Evolutionary conservation across 2,888 invertebrate genomes (phyloP).

Genomic region (Eristalis arbustorum): DNA sequence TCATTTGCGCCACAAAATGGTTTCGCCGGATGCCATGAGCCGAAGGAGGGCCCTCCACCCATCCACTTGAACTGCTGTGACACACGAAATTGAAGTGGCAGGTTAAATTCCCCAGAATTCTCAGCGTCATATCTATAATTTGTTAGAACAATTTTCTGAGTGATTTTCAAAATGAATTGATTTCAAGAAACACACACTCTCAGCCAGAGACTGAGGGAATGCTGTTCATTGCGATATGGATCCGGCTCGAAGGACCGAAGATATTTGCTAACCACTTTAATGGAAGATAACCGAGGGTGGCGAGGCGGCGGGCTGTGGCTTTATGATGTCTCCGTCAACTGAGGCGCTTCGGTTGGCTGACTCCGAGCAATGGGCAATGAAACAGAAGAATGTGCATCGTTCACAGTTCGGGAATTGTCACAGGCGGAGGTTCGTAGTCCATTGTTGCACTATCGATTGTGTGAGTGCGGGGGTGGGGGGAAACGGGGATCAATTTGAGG

Average conservation of each 20-base stretch:
- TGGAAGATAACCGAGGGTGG: too few relatives aligned
- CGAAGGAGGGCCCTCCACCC: neutral
- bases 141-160: slow-evolving; percentile 21
- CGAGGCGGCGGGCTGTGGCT: neutral
- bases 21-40: neutral
- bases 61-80: slow-evolving; percentile 12
- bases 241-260: neutral
- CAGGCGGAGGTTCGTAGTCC: neutral
- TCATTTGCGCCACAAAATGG: slow-evolving; percentile 36
- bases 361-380: neutral
- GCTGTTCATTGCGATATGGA: neutral
- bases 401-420: neutral
- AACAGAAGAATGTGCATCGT: neutral
- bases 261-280: too few relatives aligned
- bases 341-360: neutral
- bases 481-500: neutral
- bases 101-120: neutral
- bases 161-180: slow-evolving; percentile 4
- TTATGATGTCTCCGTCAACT: neutral
- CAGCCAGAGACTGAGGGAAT: too few relatives aligned
- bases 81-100: slow-evolving; percentile 18
- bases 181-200: neutral
- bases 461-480: neutral
- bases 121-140: slow-evolving; percentile 6
- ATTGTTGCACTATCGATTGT: neutral